Conservation (phyloP, 2,888 invertebrate species). For the Acanthopleura granulata region DNA sequence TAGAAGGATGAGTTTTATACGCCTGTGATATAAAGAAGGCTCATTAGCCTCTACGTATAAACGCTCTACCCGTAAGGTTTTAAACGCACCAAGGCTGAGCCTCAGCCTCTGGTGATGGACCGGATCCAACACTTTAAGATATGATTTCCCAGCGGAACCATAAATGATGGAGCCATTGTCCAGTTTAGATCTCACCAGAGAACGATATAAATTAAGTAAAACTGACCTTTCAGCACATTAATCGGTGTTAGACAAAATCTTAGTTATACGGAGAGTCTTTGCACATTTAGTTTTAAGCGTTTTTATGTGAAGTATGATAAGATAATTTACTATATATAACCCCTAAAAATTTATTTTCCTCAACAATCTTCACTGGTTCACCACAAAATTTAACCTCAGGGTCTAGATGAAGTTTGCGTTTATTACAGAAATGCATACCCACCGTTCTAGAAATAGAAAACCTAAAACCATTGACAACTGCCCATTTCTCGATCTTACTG, state of each 20-base stretch:
- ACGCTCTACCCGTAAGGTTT: not conserved
- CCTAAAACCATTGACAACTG: not conserved
- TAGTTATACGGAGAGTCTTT: not conserved
- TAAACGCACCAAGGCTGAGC: not conserved
- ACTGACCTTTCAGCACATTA: not conserved
- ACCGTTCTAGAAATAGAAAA: not conserved
- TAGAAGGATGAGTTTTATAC: not conserved
- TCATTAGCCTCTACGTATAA: conserved; percentile 1
- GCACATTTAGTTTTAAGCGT: not conserved
- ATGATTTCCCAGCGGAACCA: not conserved
- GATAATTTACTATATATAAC: not conserved
- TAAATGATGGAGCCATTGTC: not conserved
- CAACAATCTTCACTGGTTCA: not conserved
- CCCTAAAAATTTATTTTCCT: not conserved
- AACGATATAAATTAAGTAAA: not conserved
- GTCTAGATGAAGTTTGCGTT: not conserved
- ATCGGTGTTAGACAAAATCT: not conserved
- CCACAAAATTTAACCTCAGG: not conserved
- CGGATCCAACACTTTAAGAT: not conserved
- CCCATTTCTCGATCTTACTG: conserved; percentile 1
- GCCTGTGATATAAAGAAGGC: not conserved
- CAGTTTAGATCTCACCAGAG: not conserved
- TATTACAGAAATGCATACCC: not conserved
- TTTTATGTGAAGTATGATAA: not conserved
- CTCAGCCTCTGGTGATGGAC: not conserved